Evolutionary conservation across 2,888 invertebrate genomes (phyloP).

Genomic region (Anaspis maculata): DNA sequence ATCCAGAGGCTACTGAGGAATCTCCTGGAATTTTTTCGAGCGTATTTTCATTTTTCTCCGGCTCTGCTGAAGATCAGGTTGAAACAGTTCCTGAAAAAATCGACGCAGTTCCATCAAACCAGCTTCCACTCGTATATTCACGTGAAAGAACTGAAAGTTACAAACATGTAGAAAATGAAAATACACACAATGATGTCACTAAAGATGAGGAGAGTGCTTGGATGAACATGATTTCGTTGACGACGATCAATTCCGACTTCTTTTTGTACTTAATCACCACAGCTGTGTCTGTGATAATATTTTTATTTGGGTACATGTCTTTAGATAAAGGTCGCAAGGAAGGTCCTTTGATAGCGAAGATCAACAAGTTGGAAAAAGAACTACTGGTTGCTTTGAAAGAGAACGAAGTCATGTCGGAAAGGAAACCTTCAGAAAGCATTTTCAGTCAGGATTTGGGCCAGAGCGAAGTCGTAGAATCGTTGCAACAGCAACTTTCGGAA

Average conservation of each 20-base stretch:
- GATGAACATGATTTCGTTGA: no score
- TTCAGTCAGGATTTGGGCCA: constrained; percentile 33
- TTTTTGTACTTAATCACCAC: constrained; percentile 43
- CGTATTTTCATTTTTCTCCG: no score
- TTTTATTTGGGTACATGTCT: constrained; percentile 68
- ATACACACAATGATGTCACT: constrained; percentile 21
- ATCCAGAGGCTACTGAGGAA: no score
- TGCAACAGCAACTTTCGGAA: constrained; percentile 57
- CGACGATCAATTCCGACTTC: constrained; percentile 25
- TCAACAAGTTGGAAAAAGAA: constrained; percentile 56
- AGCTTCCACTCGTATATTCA: no score
- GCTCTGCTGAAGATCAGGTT: no score
- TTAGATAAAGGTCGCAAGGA: constrained; percentile 69
- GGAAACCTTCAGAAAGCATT: constrained; percentile 11
- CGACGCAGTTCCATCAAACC: no score
- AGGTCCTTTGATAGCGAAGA: constrained; percentile 58
- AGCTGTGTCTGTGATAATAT: constrained; percentile 63
- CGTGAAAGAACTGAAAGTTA: no score
- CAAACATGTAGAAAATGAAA: constrained; percentile 19
- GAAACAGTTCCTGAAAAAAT: no score
- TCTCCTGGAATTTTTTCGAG: no score
- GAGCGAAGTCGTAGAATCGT: constrained; percentile 60
- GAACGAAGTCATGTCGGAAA: constrained; percentile 56
- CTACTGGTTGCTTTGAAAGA: constrained; percentile 54
- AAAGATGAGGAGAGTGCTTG: constrained; percentile 14